A percentile compares a stretch with the other conserved stretches of the same genome.
Conservation (phyloP, 2,888 invertebrate species). For the Pyrrhosoma nymphula region DNA sequence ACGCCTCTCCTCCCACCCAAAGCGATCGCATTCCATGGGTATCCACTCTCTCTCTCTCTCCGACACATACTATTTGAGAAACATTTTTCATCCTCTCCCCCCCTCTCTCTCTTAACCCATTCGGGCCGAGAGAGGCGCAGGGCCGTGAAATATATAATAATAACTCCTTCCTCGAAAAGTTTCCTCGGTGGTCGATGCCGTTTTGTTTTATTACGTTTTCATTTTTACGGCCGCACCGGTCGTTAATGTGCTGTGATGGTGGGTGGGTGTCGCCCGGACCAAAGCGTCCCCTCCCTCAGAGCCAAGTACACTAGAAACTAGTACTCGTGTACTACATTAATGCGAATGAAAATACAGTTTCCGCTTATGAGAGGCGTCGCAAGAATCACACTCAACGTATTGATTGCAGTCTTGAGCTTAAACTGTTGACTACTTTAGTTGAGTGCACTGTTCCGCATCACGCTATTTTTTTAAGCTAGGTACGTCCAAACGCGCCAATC, state of each 20-base stretch:
- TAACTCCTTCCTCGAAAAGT: not conserved
- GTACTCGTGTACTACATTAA: too few species aligned
- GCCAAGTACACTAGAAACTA: too few species aligned
- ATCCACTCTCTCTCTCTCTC: constrained; percentile 42
- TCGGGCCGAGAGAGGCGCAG: not conserved
- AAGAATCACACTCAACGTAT: too few species aligned
- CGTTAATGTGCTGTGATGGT: not conserved
- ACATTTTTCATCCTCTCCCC: constrained; percentile 32
- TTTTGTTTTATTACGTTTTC: not conserved
- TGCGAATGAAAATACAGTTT: too few species aligned
- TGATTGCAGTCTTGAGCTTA: too few species aligned
- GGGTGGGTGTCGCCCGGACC: not conserved
- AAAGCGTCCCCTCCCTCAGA: not conserved
- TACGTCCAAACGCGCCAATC: too few species aligned
- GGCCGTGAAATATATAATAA: not conserved
- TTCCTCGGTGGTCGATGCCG: not conserved
- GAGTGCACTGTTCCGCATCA: too few species aligned
- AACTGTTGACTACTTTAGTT: too few species aligned
- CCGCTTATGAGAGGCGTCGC: too few species aligned
- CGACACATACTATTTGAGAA: constrained; percentile 39
- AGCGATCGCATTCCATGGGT: constrained; percentile 70
- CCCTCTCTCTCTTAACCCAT: not conserved
- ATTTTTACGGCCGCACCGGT: not conserved
- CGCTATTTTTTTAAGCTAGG: too few species aligned
- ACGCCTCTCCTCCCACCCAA: constrained; percentile 68